A percentile compares a stretch with the other conserved stretches of the same genome.
phyloP scores from a whole-genome alignment of 2,888 invertebrate species.

The Athetis lepigone region DNA sequence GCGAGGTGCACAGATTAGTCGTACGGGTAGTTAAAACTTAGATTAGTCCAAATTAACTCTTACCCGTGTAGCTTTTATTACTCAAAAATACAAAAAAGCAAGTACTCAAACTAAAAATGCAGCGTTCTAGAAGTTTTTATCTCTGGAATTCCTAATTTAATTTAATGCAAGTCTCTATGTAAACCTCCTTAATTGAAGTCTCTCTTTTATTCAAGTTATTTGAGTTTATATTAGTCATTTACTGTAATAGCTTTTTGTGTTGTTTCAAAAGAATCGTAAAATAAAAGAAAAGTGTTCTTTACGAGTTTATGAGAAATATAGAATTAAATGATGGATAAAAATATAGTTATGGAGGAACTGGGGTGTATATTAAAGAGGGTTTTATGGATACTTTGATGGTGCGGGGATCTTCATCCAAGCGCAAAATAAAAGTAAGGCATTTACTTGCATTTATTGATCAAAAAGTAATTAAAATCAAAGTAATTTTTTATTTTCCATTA shows the following conservation, averaged over 20 bases:
- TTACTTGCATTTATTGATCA: no score
- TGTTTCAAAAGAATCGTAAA: slow-evolving; percentile 44
- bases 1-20: no score
- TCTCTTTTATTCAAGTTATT: slow-evolving; percentile 39
- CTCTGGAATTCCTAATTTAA: slow-evolving; percentile 30
- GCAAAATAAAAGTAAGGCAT: no score
- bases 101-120: slow-evolving; percentile 40
- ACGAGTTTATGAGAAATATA: slow-evolving; percentile 33
- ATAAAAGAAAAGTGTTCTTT: slow-evolving; percentile 45
- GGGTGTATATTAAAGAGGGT: neutral
- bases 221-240: slow-evolving; percentile 50
- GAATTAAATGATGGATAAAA: slow-evolving; percentile 29
- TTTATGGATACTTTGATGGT: neutral
- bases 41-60: no score
- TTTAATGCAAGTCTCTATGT: slow-evolving; percentile 44
- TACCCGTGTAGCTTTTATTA: no score
- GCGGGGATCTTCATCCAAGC: neutral
- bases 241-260: slow-evolving; percentile 39
- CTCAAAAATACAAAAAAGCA: slow-evolving; percentile 1
- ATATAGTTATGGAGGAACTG: slow-evolving; percentile 1
- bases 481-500: no score
- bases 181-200: slow-evolving; percentile 45
- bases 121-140: slow-evolving; percentile 20
- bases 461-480: no score
- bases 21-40: no score